phyloP scores from a whole-genome alignment of 2,113 vertebrate genomes.

The Trichechus manatus region DNA sequence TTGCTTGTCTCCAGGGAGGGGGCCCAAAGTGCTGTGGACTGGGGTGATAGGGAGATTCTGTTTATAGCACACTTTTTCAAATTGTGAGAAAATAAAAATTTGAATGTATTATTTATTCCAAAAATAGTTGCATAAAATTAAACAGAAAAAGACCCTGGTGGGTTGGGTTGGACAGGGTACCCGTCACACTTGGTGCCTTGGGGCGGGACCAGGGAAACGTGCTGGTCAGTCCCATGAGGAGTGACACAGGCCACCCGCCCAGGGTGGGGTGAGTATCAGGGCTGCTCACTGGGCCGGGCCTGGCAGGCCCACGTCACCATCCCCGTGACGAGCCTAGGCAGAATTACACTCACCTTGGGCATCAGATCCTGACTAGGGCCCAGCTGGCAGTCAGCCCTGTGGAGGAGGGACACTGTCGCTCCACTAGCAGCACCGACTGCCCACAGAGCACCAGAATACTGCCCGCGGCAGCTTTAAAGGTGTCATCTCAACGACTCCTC shows the following conservation, averaged over 20 bases:
- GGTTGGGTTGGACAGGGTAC: neutral
- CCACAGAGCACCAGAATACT: neutral
- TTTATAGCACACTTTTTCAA: conserved; percentile 26
- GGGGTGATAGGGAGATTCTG: neutral
- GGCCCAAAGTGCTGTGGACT: neutral
- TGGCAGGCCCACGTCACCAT: neutral
- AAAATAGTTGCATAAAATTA: neutral
- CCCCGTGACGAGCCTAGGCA: neutral
- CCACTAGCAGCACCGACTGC: neutral
- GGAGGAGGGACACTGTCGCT: neutral
- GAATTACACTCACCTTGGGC: neutral
- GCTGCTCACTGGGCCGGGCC: neutral
- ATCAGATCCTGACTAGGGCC: neutral
- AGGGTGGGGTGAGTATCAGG: conserved; percentile 5
- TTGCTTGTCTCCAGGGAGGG: neutral
- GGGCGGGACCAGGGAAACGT: neutral
- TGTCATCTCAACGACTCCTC: neutral
- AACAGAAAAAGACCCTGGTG: neutral
- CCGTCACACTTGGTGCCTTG: neutral
- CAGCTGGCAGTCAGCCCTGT: neutral
- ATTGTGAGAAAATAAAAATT: conserved; percentile 5
- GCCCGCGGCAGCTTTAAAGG: neutral
- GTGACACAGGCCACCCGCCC: neutral
- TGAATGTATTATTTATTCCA: neutral
- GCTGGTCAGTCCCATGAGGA: neutral